A percentile compares a stretch with the other conserved stretches of the same genome.
These are phyloP conservation scores for Pomatostomus ruficeps DNA, from an alignment of 2,113 vertebrate species.

Conservation along the genomic window DNA sequence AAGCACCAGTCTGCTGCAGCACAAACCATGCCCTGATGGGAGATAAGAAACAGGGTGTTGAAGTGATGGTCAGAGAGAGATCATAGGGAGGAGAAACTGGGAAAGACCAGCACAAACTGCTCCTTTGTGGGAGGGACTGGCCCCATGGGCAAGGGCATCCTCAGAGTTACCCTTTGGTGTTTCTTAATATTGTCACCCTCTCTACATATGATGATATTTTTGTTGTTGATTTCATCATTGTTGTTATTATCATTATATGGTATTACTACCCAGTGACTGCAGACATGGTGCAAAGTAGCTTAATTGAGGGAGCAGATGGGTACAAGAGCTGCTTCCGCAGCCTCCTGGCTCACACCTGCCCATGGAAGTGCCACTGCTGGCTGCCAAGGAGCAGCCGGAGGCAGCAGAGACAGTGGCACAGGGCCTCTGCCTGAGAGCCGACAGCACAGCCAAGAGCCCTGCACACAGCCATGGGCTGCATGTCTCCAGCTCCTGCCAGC, in stretches of 20 bases:
- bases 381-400: neutral
- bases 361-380: neutral
- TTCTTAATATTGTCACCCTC: neutral
- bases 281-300: neutral
- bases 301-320: neutral
- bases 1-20: neutral
- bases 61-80: neutral
- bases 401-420: fast-evolving
- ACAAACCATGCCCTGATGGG: neutral
- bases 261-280: neutral
- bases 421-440: neutral
- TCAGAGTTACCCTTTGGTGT: neutral
- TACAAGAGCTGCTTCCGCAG: neutral
- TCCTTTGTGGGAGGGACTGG: neutral
- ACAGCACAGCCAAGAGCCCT: neutral
- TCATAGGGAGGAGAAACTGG: neutral
- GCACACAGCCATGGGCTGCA: neutral
- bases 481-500: fast-evolving
- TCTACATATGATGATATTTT: neutral
- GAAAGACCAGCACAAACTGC: neutral
- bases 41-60: neutral
- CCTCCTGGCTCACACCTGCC: fast-evolving
- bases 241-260: neutral
- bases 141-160: neutral
- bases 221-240: neutral